Evolutionary conservation across 2,797 vertebrate species (phyloP).

Genomic region (Kryptopterus vitreolus): DNA sequence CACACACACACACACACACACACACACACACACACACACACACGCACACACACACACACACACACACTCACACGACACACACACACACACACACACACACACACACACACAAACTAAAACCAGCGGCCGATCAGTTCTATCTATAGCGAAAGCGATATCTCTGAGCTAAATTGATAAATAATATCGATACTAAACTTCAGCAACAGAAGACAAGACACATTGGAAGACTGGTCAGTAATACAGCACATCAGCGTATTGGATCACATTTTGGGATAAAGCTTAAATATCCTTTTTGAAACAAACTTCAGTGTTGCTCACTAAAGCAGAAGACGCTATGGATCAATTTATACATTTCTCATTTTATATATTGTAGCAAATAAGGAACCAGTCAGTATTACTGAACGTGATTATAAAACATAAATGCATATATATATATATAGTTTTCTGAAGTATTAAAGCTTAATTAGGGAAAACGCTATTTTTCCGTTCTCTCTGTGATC

Average conservation of each 20-base stretch:
- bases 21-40: slow-evolving; percentile 1
- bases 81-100: background rate
- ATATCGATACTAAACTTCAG: slow-evolving; percentile 20
- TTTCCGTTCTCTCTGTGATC: background rate
- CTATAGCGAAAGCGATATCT: slow-evolving; percentile 5
- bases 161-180: slow-evolving; percentile 24
- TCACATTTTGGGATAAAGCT: slow-evolving; percentile 77
- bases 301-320: slow-evolving; percentile 66
- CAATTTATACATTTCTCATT: too few species aligned
- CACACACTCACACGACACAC: background rate
- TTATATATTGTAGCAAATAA: background rate
- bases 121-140: background rate
- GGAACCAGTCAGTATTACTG: slow-evolving; percentile 5
- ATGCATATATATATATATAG: background rate
- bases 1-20: background rate
- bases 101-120: background rate
- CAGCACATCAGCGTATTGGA: slow-evolving; percentile 56
- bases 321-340: background rate
- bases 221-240: slow-evolving; percentile 22
- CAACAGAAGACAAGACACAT: slow-evolving; percentile 27
- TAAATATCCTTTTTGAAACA: slow-evolving; percentile 43
- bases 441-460: background rate
- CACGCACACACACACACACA: background rate
- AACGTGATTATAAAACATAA: background rate
- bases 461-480: slow-evolving; percentile 7